These are phyloP conservation scores for Drosophila ercepeae DNA, from an alignment of 1,140 invertebrate species.

Conservation along the genomic window DNA sequence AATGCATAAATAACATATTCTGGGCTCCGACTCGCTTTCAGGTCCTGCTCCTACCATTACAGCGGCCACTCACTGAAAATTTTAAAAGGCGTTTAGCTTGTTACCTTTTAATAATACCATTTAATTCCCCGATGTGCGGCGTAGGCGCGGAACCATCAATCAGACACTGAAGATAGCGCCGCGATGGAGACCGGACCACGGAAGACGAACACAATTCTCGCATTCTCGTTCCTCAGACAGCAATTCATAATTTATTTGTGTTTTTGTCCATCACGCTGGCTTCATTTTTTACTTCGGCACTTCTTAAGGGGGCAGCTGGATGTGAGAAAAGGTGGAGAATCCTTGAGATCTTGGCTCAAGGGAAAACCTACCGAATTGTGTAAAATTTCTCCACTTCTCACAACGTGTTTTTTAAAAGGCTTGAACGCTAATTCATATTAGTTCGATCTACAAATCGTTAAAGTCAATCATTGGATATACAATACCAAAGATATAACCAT, in stretches of 20 bases:
- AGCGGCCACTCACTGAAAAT: conserved; percentile 61
- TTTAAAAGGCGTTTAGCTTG: conserved; percentile 80
- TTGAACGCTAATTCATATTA: too few relatives aligned
- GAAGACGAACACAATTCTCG: neutral
- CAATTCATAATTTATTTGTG: conserved; percentile 75
- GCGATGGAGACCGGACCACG: conserved; percentile 16
- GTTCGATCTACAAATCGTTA: too few relatives aligned
- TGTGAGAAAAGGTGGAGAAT: conserved; percentile 3
- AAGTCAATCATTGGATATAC: too few relatives aligned
- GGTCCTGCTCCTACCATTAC: conserved; percentile 24
- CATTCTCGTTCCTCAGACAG: conserved; percentile 17
- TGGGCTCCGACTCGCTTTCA: neutral
- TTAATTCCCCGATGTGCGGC: conserved; percentile 70
- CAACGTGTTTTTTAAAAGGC: too few relatives aligned
- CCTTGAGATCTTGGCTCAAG: neutral
- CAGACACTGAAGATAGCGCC: conserved; percentile 64
- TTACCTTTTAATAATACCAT: conserved; percentile 82
- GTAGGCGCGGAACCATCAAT: conserved; percentile 78
- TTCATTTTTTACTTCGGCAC: conserved; percentile 65
- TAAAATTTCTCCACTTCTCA: too few relatives aligned
- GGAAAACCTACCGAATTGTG: too few relatives aligned
- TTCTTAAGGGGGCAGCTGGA: conserved; percentile 47
- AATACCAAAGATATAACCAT: too few relatives aligned
- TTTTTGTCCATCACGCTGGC: conserved; percentile 63
- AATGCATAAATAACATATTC: conserved; percentile 77